These are phyloP conservation scores for Manis crassicaudata DNA, from an alignment of 2,797 vertebrate genomes.

Conservation along the genomic window DNA sequence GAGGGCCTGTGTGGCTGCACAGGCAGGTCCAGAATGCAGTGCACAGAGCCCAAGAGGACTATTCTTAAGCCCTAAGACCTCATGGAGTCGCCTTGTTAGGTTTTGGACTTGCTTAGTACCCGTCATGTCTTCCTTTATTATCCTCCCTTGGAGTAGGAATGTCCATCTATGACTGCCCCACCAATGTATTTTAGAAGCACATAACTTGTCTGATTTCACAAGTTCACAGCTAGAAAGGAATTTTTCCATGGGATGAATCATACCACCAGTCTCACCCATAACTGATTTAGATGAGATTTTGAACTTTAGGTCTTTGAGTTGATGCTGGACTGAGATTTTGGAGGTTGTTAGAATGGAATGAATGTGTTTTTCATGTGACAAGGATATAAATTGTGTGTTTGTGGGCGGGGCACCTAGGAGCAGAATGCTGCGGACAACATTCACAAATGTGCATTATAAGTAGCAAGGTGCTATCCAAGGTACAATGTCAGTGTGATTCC, in stretches of 20 bases:
- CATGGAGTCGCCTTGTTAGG: not conserved
- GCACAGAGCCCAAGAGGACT: not conserved
- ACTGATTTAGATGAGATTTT: not conserved
- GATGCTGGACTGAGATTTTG: not conserved
- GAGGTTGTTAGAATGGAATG: not conserved
- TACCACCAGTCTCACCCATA: not conserved
- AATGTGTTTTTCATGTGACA: not conserved
- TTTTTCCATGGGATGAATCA: not conserved
- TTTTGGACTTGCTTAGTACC: not conserved
- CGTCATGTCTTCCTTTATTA: not conserved
- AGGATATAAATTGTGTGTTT: not conserved
- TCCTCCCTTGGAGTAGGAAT: not conserved
- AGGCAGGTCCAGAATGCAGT: not conserved
- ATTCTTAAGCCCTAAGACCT: not conserved
- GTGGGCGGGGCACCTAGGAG: too few relatives aligned
- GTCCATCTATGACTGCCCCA: not conserved
- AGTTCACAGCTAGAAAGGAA: not conserved
- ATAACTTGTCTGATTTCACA: not conserved
- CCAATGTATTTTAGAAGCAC: not conserved
- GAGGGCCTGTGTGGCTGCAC: not conserved
- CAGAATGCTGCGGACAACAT: not conserved
- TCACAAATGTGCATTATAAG: not conserved
- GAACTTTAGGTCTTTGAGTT: not conserved
- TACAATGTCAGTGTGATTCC: not conserved
- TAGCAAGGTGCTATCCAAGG: not conserved